Evolutionary conservation across 1,140 invertebrate genomes (phyloP).

Genomic region (Papilio aristodemus): DNA sequence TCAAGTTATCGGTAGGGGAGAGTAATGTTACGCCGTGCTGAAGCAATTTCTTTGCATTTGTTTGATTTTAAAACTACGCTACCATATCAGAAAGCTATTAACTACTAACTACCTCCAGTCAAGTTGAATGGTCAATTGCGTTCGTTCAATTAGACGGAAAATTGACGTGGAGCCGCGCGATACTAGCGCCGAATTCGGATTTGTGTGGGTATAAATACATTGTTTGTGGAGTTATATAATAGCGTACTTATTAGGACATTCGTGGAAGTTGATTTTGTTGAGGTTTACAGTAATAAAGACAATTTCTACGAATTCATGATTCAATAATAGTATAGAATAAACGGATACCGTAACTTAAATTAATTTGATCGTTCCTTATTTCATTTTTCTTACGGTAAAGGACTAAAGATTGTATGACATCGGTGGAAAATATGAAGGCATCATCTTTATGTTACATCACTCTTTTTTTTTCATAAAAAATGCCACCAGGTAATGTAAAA

Average conservation of each 20-base stretch:
- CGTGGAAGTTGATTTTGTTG: not conserved
- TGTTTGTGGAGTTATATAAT: slow-evolving; percentile 28
- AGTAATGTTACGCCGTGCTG: not conserved
- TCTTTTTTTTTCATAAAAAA: no score
- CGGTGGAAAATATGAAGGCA: no score
- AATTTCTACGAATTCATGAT: not conserved
- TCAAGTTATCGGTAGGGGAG: slow-evolving; percentile 4
- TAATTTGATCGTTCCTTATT: no score
- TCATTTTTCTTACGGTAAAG: no score
- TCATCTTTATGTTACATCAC: no score
- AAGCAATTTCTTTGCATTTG: slow-evolving; percentile 44
- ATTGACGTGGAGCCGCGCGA: slow-evolving; percentile 56
- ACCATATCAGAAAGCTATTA: slow-evolving; percentile 63
- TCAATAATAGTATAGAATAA: no score
- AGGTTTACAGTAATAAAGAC: not conserved
- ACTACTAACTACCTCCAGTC: slow-evolving; percentile 61
- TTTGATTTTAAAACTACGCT: slow-evolving; percentile 51
- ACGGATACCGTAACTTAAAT: no score
- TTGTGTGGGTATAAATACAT: slow-evolving; percentile 35
- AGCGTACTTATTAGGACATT: not conserved
- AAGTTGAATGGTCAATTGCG: slow-evolving; percentile 68
- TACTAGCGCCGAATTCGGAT: slow-evolving; percentile 25
- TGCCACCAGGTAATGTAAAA: no score
- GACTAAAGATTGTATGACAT: no score
- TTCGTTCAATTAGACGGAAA: slow-evolving; percentile 76